Evolutionary conservation across 2,888 invertebrate genomes (phyloP).

Genomic region (Teleogryllus oceanicus): DNA sequence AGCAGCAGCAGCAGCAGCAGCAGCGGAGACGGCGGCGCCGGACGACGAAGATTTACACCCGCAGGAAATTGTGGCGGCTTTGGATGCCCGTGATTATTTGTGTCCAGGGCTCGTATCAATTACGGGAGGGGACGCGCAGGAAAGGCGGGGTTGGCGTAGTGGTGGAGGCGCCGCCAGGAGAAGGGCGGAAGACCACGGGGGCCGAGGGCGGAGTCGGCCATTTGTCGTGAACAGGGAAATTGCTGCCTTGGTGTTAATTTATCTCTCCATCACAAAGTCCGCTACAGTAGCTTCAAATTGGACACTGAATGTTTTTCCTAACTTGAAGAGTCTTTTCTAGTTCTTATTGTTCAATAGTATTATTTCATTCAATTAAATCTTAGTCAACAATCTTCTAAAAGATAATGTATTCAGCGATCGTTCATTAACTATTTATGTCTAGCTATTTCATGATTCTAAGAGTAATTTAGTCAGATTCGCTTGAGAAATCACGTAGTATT

Average conservation of each 20-base stretch:
- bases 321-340: too few species aligned
- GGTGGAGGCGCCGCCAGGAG: not conserved
- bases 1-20: not conserved
- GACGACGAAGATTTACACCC: not conserved
- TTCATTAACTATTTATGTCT: too few species aligned
- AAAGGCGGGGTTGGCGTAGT: not conserved
- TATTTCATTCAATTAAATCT: too few species aligned
- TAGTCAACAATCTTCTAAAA: too few species aligned
- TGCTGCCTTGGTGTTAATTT: not conserved
- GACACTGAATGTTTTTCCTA: too few species aligned
- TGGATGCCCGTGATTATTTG: conserved; percentile 10
- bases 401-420: too few species aligned
- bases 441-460: too few species aligned
- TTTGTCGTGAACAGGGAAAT: not conserved
- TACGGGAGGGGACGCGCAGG: not conserved
- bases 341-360: too few species aligned
- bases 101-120: conserved; percentile 9
- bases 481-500: too few species aligned
- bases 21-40: not conserved
- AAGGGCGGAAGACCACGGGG: not conserved
- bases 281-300: not conserved
- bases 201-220: not conserved
- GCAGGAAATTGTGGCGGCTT: conserved; percentile 11
- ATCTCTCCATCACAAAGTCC: not conserved
- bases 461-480: too few species aligned